Conservation (phyloP, 2,888 invertebrate genomes). For the Amaurobius ferox region DNA sequence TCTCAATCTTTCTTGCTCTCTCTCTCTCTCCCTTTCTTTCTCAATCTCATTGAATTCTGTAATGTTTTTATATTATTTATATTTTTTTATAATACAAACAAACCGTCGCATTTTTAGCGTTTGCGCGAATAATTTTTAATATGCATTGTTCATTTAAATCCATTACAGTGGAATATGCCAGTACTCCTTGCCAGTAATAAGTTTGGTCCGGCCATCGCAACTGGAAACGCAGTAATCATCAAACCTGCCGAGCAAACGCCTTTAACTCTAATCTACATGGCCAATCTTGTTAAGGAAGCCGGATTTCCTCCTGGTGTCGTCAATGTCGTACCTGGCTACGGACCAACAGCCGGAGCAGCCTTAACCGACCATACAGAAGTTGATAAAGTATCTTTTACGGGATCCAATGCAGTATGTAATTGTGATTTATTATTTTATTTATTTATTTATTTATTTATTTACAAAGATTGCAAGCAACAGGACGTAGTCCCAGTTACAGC, state of each 20-base stretch:
- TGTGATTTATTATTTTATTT: no score
- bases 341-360: slow-evolving; percentile 78
- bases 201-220: slow-evolving; percentile 77
- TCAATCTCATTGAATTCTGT: no score
- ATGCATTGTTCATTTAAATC: no score
- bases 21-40: no score
- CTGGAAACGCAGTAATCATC: slow-evolving; percentile 77
- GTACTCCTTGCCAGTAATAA: slow-evolving; percentile 82
- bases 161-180: slow-evolving; percentile 80
- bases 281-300: slow-evolving; percentile 77
- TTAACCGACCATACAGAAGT: slow-evolving; percentile 77
- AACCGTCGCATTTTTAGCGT: no score
- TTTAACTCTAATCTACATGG: slow-evolving; percentile 77
- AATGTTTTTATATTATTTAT: no score
- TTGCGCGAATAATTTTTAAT: no score
- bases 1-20: no score
- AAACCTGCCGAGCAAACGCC: slow-evolving; percentile 79
- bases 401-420: slow-evolving; percentile 75
- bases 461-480: no score
- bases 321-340: slow-evolving; percentile 78
- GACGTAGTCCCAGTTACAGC: no score
- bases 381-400: slow-evolving; percentile 79
- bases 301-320: slow-evolving; percentile 77
- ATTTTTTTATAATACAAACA: no score
- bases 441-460: no score